Percentiles rank a stretch among this genome's conserved stretches.
Conservation (phyloP, 2,888 invertebrate genomes). For the Sturmia bella region DNA sequence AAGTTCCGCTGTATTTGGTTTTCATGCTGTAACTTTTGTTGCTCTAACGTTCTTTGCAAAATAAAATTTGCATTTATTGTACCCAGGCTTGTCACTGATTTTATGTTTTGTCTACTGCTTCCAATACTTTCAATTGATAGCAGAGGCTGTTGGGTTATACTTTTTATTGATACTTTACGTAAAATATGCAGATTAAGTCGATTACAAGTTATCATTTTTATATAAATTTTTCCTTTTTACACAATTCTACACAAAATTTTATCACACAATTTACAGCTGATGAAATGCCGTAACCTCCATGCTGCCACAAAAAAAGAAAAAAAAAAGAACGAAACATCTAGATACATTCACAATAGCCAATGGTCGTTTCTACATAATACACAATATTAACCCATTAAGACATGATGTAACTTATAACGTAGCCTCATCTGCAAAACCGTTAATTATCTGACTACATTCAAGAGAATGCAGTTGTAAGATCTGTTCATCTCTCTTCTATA, state of each 20-base stretch:
- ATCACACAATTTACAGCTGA: constrained; percentile 71
- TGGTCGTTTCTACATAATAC: constrained; percentile 30
- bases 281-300: constrained; percentile 78
- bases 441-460: too few relatives aligned
- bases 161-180: constrained; percentile 75
- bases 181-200: constrained; percentile 75
- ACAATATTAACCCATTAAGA: not conserved
- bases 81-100: constrained; percentile 37
- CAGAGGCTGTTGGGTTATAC: constrained; percentile 67
- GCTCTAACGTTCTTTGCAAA: constrained; percentile 39
- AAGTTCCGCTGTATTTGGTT: constrained; percentile 79
- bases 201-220: constrained; percentile 78
- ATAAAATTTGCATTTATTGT: constrained; percentile 28
- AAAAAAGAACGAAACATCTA: constrained; percentile 16
- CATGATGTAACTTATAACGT: too few relatives aligned
- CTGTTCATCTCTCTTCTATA: too few relatives aligned
- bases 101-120: constrained; percentile 12
- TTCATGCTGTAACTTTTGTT: constrained; percentile 57
- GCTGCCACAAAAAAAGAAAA: constrained; percentile 68
- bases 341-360: constrained; percentile 35
- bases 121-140: constrained; percentile 32
- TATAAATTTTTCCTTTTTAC: constrained; percentile 47
- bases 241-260: constrained; percentile 50
- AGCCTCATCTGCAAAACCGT: too few relatives aligned
- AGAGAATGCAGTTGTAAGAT: too few relatives aligned